Base-by-base conservation (phyloP, 2,113 vertebrate species). In the Alosa alosa region DNA sequence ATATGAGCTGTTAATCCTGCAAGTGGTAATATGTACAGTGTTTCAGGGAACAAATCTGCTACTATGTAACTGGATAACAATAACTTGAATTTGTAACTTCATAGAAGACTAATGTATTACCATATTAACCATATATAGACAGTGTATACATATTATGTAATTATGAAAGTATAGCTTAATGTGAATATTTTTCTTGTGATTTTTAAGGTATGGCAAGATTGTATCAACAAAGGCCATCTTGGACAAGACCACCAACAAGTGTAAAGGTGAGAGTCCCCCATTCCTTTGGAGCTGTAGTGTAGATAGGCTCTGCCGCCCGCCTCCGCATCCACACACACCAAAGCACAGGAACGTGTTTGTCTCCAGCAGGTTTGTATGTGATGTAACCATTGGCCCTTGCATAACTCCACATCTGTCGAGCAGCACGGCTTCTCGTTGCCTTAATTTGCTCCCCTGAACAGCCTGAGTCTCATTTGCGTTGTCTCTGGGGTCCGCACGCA, bases 241-340 rank as follows among this genome's bases (percentile, higher is more conserved):
- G 94, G 97, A 98, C 93, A 98, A 98, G 94, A 96, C 96, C 18
- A 98, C 97, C 87, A 98, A 97, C 92, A 97, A 97, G 90, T 98
- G 97, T 94, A 98, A 98, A 98, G 97, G 97, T 98, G 90, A 96
- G 94, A 60, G 36, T 78, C 31, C 31, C 15, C 15, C n/a, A 8
- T 4, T 25, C 1, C 0, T 64, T 9, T 25, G 60, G n/a, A 25
- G 60, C 60, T 64, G 3, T 64, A 3, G 64, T 31, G 64, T n/a
- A 68, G n/a, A 8, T 68, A 25, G 9, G 9, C 64, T 68, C 18
- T 57, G 17, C 52, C 15, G 4, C 15, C 15, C 10, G n/a, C 18
- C 20, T 22, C 18, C 6, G 4, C 55, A 60, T 60, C 55, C 55
- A 39, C n/a, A 78, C 72, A 78, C 72, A 78, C 31, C 13, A 15